phyloP scores from a whole-genome alignment of 2,888 invertebrate species.

The Pristionchus fissidentatus region DNA sequence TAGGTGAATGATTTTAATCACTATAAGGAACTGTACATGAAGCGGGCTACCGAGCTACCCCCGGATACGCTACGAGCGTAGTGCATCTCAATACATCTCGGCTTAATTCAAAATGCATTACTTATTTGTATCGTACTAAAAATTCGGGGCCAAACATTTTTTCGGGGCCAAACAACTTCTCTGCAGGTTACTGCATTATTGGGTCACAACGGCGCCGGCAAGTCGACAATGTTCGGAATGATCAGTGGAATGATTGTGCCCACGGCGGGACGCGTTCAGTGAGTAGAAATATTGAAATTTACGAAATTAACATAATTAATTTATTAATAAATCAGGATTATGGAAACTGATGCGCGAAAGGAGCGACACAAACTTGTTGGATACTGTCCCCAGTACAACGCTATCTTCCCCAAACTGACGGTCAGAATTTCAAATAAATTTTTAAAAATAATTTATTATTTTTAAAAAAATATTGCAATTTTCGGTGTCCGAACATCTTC shows the following conservation, averaged over 20 bases:
- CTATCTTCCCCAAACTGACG: constrained; percentile 24
- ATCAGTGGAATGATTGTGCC: constrained; percentile 66
- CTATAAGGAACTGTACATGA: no score
- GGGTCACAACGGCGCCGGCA: constrained; percentile 75
- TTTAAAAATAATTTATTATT: not conserved
- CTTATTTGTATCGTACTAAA: no score
- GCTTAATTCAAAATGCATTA: no score
- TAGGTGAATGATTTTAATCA: no score
- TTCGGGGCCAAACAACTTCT: constrained; percentile 46
- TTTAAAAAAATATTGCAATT: not conserved
- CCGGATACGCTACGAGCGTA: no score
- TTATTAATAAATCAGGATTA: not conserved
- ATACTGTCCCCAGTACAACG: constrained; percentile 21
- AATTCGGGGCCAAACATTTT: not conserved
- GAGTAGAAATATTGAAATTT: not conserved
- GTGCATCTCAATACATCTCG: no score
- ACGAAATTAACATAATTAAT: no score
- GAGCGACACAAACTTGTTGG: not conserved
- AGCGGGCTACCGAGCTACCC: no score
- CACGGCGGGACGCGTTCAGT: constrained; percentile 53
- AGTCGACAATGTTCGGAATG: constrained; percentile 65
- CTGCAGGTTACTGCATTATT: constrained; percentile 66
- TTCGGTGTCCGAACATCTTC: constrained; percentile 70
- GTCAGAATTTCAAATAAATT: not conserved
- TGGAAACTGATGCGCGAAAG: not conserved